These are phyloP conservation scores for Muscicapa adusta DNA, from an alignment of 2,113 vertebrate genomes.

Conservation along the genomic window DNA sequence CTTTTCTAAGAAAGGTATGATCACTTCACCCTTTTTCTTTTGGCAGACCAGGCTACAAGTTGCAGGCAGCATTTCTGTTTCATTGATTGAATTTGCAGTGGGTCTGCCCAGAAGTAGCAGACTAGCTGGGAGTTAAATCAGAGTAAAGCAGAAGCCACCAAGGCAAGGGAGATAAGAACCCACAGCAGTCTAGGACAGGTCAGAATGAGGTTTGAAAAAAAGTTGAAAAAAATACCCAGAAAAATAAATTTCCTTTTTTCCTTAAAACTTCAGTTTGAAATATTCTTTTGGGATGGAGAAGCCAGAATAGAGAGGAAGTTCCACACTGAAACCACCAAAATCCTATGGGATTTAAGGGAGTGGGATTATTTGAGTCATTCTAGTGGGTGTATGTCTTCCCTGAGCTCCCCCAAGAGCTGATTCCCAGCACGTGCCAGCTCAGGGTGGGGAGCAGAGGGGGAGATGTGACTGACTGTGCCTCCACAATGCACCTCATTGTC, in stretches of 20 bases:
- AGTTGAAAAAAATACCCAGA: neutral
- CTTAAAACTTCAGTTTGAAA: neutral
- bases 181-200: neutral
- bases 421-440: constrained; percentile 25
- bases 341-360: neutral
- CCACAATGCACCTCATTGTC: constrained; percentile 35
- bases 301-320: neutral
- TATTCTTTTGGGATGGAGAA: neutral
- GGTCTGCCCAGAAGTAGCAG: neutral
- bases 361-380: neutral
- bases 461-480: constrained; percentile 20
- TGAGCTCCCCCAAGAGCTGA: neutral
- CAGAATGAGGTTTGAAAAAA: neutral
- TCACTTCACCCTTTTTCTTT: neutral
- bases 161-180: neutral
- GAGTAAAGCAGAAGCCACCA: neutral
- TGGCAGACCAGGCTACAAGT: neutral
- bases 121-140: neutral
- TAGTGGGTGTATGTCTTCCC: constrained; percentile 1
- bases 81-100: neutral
- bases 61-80: neutral
- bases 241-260: neutral
- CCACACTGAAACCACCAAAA: neutral
- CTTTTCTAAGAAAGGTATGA: neutral
- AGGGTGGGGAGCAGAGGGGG: neutral